Conservation (phyloP, 2,888 invertebrate genomes). For the Lordiphosa fenestrarum region DNA sequence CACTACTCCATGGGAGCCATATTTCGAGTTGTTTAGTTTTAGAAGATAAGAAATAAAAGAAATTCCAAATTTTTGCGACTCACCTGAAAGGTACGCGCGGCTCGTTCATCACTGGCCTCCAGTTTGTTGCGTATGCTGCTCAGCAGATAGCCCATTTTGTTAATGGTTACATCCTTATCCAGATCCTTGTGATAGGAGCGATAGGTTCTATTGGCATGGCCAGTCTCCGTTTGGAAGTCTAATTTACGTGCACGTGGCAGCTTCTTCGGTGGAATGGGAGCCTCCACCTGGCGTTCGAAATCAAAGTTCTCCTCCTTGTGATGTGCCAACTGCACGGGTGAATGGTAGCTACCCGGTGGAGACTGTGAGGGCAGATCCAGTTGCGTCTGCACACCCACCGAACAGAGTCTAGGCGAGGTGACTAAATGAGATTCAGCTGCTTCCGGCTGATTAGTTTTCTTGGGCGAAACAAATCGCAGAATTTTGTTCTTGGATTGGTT, state of each 20-base stretch:
- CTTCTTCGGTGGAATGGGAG: constrained; percentile 69
- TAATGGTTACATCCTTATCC: constrained; percentile 76
- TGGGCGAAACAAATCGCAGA: constrained; percentile 74
- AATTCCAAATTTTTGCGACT: constrained; percentile 32
- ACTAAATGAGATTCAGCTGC: not conserved
- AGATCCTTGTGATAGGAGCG: constrained; percentile 77
- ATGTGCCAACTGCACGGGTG: constrained; percentile 65
- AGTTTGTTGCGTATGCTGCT: constrained; percentile 75
- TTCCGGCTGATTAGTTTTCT: constrained; percentile 54
- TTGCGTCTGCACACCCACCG: constrained; percentile 75
- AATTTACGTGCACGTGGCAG: constrained; percentile 62
- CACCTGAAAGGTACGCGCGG: constrained; percentile 74
- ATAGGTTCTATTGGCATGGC: constrained; percentile 62
- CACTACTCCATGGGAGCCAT: constrained; percentile 90
- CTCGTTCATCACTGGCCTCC: constrained; percentile 75
- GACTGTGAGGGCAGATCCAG: constrained; percentile 66
- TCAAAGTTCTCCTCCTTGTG: constrained; percentile 57
- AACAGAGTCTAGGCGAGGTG: constrained; percentile 44
- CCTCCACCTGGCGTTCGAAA: constrained; percentile 75
- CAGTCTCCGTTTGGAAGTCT: constrained; percentile 51
- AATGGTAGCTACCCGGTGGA: constrained; percentile 78
- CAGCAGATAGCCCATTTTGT: constrained; percentile 77
- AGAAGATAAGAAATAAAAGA: constrained; percentile 7
- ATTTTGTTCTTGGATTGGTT: constrained; percentile 76
- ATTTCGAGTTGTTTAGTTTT: constrained; percentile 80